Evolutionary conservation across 2,113 vertebrate genomes (phyloP), one percentile per base, ranked within the genome.

Genomic region (Strix aluco): DNA sequence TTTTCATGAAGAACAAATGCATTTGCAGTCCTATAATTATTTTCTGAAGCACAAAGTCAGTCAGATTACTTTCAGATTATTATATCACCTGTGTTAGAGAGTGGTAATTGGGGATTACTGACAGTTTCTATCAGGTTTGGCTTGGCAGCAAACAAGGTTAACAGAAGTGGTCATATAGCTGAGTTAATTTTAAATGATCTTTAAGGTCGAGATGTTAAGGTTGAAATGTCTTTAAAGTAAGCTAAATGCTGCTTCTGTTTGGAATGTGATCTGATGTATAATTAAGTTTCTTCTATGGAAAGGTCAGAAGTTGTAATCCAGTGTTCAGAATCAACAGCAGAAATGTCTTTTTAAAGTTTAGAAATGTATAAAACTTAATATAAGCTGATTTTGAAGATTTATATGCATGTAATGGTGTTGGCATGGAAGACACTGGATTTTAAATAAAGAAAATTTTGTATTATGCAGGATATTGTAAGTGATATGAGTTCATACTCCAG

Each of bases 121-220:
- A 55, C 59, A 73, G 34, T 75, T 84, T 77, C 78, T 83, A 7
- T 85, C 36, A 75, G 36, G 26, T 87, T 87, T 92, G 65, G 4
- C 12, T 92, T 78, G 84, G 26, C 34, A 94, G 36, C 49, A 88
- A 81, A 72, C 29, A 69, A 85, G 40, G 57, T 89, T 92, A 88
- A 71, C 16, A 5, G 32, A 87, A 69, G 54, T 81, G 82, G 30
- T 80, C 79, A 59, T 70, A 65, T 15, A 91, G 32, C 42, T 54
- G 40, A 85, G 57, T 81, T 93, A 22, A 65, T 93, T 96, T 93
- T 78, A 89, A 88, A 80, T 80, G 14, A 59, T 90, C 92, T 83
- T 83, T 85, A 51, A 49, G 42, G 23, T 10, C 96, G 42, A 94
- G 70, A 66, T 88, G 58, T 90, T 94, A 59, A 90, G 49, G 42